Evolutionary conservation across 2,797 vertebrate genomes (phyloP).

Genomic region (Chaunax sp.): DNA sequence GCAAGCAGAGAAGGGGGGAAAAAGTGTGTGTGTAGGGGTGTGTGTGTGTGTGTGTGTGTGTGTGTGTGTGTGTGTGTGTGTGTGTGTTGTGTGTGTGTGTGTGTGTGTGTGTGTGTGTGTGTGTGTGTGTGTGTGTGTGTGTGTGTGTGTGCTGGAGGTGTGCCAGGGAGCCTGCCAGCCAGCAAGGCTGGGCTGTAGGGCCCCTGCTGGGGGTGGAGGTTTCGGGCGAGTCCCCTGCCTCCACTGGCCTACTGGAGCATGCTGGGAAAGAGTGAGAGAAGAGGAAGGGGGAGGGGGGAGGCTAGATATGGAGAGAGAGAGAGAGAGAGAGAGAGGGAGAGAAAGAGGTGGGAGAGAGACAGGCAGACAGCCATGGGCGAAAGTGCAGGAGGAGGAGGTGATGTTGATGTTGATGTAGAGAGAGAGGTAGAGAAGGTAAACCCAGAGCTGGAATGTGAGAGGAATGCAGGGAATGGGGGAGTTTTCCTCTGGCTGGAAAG

Average conservation of each 20-base stretch:
- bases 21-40: too few relatives aligned
- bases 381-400: constrained; percentile 30
- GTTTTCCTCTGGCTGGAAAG: constrained; percentile 73
- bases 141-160: constrained; percentile 59
- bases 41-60: too few relatives aligned
- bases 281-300: constrained; percentile 15
- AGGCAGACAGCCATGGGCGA: constrained; percentile 43
- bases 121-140: constrained; percentile 31
- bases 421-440: constrained; percentile 72
- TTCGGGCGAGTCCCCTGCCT: constrained; percentile 76
- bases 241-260: constrained; percentile 67
- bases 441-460: constrained; percentile 80
- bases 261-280: constrained; percentile 58
- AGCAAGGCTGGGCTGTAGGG: constrained; percentile 72
- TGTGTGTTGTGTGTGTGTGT: constrained; percentile 14
- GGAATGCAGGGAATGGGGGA: constrained; percentile 83
- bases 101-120: constrained; percentile 35
- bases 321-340: constrained; percentile 27
- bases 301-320: constrained; percentile 20
- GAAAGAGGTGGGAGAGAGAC: constrained; percentile 40
- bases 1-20: neutral
- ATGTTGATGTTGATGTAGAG: constrained; percentile 58
- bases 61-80: neutral
- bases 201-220: constrained; percentile 74
- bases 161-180: constrained; percentile 73